Base-by-base conservation (phyloP, 2,888 invertebrate genomes). In the Oscheius onirici region DNA sequence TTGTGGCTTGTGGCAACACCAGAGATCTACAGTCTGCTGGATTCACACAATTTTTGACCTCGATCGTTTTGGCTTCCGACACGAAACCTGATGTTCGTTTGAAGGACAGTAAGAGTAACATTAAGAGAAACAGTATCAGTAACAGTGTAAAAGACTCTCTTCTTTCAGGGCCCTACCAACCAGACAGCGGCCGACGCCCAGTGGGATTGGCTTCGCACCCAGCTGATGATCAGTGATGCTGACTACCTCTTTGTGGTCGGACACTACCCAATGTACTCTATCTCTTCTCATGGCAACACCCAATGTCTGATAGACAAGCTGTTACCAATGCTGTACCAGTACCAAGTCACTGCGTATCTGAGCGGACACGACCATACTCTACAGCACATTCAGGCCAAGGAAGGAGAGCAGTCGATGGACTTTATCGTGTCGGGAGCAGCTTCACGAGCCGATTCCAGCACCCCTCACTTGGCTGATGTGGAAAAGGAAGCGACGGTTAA, bases 331-430 rank as follows among this genome's bases (percentile, higher is more conserved):
- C 78, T 90, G 34, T 82, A 88, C 71, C 88, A 89, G 74, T 89
- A 89, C 80, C 80, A 85, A 41, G 89, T 88, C 3, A 88, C 87
- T 57, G 89, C 88, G 2, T 90, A 90, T 80, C 79, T 90, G 54
- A 86, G 88, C 78, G 90, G 90, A 8, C 90, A 90, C 80, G 90
- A 90, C 74, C 90, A 90, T 79, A 89, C 88, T 68, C 75, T 34
- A 0, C 34, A 34, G 34, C 34, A 34, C 8, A 34, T 34, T 34
- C 34, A 34, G 8, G 8, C 5, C 34, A 34, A 34, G 34, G 34
- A 34, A 8, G 34, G 34, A 34, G 34, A 34, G n/a, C 72, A 78
- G 15, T 82, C 80, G 3, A 81, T 89, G 57, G 80, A 89, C 65
- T 89, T 89, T 74, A 86, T 89, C 72, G 85, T 89, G 1, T 87